Evolutionary conservation across 2,113 vertebrate species (phyloP).

Genomic region (Callipepla californica): DNA sequence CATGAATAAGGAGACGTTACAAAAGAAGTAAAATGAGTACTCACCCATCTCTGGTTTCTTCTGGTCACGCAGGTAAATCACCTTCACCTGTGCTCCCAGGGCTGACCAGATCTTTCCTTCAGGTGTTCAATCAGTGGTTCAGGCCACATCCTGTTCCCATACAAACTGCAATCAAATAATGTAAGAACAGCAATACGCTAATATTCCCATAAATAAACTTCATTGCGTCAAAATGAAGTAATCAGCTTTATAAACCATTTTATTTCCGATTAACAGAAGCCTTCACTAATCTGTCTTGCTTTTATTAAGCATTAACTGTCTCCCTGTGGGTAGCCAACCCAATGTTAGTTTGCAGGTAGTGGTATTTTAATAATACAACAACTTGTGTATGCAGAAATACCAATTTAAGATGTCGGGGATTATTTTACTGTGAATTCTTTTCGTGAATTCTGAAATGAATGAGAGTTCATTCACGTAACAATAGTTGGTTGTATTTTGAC

Average conservation of each 20-base stretch:
- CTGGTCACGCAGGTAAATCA: too few species aligned
- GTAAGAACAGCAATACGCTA: neutral
- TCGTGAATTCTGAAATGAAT: neutral
- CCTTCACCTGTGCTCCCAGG: too few species aligned
- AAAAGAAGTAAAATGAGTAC: too few species aligned
- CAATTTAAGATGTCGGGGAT: neutral
- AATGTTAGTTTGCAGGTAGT: neutral
- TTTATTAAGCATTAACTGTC: slow-evolving; percentile 28
- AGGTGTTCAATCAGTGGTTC: too few species aligned
- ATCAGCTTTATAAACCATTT: neutral
- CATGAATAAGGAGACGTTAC: too few species aligned
- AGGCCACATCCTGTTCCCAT: too few species aligned
- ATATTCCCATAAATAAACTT: neutral
- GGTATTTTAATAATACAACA: neutral
- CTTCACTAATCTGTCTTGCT: neutral
- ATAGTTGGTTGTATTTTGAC: neutral
- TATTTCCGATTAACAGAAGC: neutral
- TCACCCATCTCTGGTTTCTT: too few species aligned
- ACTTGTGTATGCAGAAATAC: neutral
- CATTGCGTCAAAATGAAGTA: neutral
- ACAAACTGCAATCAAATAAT: neutral
- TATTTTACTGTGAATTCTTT: neutral
- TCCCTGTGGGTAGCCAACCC: neutral
- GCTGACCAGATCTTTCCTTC: too few species aligned
- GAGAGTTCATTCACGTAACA: neutral